Evolutionary conservation across 2,797 vertebrate species (phyloP), one percentile per base, ranked within the genome.

Genomic region (Syngnathus rostellatus): DNA sequence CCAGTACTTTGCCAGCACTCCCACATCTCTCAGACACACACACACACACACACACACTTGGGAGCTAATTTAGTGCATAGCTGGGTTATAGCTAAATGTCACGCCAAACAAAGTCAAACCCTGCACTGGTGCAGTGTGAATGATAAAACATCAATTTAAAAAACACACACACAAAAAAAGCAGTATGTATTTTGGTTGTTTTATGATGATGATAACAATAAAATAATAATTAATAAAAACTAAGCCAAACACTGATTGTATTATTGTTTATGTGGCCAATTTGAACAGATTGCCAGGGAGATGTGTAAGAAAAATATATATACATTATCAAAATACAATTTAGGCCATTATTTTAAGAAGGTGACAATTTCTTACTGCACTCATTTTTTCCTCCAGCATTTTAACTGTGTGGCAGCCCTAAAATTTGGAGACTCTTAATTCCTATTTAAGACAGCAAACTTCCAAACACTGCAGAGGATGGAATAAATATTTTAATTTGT

Each of bases 1-100:
- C 69, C 64, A 68, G 70, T 58, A 66, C 67, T 54, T 2, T 68
- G 43, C 69, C 64, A 66, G 69, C 60, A 65, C 65, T 61, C 63
- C 54, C 70, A 39, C 50, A 60, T 60, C 54, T 69, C 23, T 23
- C 23, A 23, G 23, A 23, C 64, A 64, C 59, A 40, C 68, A 58
- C 73, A 65, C 63, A 23, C 64, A 64, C 59, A 40, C 68, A 58
- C 73, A 65, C 63, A 66, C 71, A 65, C 57, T 50, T 57, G 17
- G 62, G 51, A 63, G 60, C 50, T 66, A 62, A 58, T 58, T 16
- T 19, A 58, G 14, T 37, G 16, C 7, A 58, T 62, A 43, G 40
- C 40, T 16, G 23, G 6, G 14, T 37, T 62, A n/a, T 10, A n/a
- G 38, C 9, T 60, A 17, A 58, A 58, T 58, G 31, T 38, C 31